phyloP scores from a whole-genome alignment of 2,888 invertebrate genomes.

The Serrognathus titanus region DNA sequence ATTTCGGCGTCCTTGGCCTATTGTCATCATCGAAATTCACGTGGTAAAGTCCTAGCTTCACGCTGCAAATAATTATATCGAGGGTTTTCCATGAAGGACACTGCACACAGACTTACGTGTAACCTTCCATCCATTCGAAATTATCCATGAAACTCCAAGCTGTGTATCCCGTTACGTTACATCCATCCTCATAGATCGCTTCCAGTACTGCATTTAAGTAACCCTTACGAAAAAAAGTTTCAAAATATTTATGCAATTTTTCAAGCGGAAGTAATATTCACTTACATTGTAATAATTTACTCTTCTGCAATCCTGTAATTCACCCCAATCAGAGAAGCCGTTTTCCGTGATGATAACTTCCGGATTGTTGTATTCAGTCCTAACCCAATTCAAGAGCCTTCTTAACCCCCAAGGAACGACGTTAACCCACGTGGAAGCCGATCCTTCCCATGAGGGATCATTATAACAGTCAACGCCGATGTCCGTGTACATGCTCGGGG shows the following conservation, averaged over 20 bases:
- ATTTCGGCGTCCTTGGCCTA: constrained; percentile 7
- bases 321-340: constrained; percentile 53
- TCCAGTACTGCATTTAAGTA: constrained; percentile 6
- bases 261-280: constrained; percentile 28
- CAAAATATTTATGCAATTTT: neutral
- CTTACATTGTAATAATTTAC: constrained; percentile 20
- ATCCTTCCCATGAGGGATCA: constrained; percentile 52
- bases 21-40: constrained; percentile 3
- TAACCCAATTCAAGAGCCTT: constrained; percentile 54
- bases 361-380: constrained; percentile 48
- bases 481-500: constrained; percentile 50
- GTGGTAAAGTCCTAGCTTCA: neutral
- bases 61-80: neutral
- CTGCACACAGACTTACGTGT: constrained; percentile 53
- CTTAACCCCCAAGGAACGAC: constrained; percentile 60
- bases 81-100: constrained; percentile 21
- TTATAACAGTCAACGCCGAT: constrained; percentile 42
- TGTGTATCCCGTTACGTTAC: constrained; percentile 60
- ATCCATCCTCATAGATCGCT: constrained; percentile 53
- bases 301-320: constrained; percentile 19
- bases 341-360: constrained; percentile 59
- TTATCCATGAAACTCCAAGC: constrained; percentile 74
- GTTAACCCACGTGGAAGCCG: constrained; percentile 53
- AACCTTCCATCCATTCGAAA: constrained; percentile 73
- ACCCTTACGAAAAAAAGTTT: neutral